Percentiles rank a stretch among this genome's conserved stretches.
phyloP scores from a whole-genome alignment of 1,140 invertebrate genomes.

The Apis dorsata region DNA sequence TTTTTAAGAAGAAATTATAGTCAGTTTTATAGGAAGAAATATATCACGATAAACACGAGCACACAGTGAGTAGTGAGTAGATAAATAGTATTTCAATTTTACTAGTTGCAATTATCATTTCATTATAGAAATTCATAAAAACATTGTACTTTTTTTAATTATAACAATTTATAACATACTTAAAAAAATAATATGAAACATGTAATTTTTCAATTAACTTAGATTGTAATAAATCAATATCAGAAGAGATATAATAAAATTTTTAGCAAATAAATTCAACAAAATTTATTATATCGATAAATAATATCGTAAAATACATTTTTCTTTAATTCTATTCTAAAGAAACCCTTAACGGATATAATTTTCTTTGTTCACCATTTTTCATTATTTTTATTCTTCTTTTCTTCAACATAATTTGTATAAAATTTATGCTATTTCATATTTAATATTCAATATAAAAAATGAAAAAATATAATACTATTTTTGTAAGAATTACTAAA shows the following conservation, averaged over 20 bases:
- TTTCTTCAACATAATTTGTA: not conserved
- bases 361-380: not conserved
- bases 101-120: not conserved
- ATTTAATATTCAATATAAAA: not conserved
- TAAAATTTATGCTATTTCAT: not conserved
- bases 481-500: not conserved
- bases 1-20: slow-evolving; percentile 10
- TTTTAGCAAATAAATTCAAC: not conserved
- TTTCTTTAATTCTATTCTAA: not conserved
- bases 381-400: not conserved
- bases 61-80: no score
- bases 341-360: not conserved
- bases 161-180: not conserved
- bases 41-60: slow-evolving; percentile 55
- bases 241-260: not conserved
- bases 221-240: slow-evolving; percentile 1
- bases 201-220: slow-evolving; percentile 10
- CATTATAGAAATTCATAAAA: slow-evolving; percentile 6
- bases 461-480: not conserved
- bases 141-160: not conserved
- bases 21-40: slow-evolving; percentile 52
- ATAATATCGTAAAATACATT: not conserved
- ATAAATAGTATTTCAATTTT: slow-evolving; percentile 14
- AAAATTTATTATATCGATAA: not conserved
- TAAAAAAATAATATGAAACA: not conserved